Evolutionary conservation across 2,797 vertebrate genomes (phyloP).

Genomic region (Clangula hyemalis): DNA sequence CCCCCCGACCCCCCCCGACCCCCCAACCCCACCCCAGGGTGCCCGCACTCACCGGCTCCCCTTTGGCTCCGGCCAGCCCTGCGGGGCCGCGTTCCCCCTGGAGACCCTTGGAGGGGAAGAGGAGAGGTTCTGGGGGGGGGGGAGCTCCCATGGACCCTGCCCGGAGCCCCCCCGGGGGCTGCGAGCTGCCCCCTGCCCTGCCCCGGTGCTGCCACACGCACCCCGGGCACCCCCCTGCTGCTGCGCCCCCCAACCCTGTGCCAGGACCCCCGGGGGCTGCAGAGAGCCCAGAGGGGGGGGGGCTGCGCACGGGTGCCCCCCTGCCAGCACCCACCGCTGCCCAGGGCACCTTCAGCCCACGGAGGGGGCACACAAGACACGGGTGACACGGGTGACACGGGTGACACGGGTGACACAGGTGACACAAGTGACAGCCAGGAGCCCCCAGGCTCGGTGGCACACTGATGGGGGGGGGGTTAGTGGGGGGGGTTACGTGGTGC

Average conservation of each 20-base stretch:
- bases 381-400: not conserved
- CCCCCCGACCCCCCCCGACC: not conserved
- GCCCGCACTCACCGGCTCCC: conserved; percentile 85
- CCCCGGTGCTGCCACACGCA: not conserved
- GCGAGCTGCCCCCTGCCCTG: not conserved
- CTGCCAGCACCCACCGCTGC: not conserved
- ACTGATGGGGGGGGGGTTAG: conserved; percentile 7
- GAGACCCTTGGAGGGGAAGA: conserved; percentile 85
- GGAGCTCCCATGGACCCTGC: not conserved
- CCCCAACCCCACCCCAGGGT: too few species aligned
- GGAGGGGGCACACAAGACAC: not conserved
- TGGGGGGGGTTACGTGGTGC: conserved; percentile 37
- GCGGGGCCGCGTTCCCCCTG: conserved; percentile 88
- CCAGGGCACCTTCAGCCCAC: not conserved
- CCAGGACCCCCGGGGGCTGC: not conserved
- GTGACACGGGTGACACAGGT: not conserved
- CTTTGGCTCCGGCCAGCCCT: conserved; percentile 87
- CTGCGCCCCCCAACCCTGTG: not conserved
- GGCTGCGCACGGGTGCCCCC: not conserved
- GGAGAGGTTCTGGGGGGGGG: conserved; percentile 18
- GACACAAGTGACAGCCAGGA: not conserved
- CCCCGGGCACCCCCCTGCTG: accelerated
- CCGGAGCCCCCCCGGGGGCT: accelerated
- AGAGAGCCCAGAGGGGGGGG: not conserved
- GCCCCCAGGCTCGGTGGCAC: accelerated